A percentile compares a stretch with the other conserved stretches of the same genome.
These are phyloP conservation scores for Lycocorax pyrrhopterus DNA, from an alignment of 2,113 vertebrate species.

Conservation along the genomic window DNA sequence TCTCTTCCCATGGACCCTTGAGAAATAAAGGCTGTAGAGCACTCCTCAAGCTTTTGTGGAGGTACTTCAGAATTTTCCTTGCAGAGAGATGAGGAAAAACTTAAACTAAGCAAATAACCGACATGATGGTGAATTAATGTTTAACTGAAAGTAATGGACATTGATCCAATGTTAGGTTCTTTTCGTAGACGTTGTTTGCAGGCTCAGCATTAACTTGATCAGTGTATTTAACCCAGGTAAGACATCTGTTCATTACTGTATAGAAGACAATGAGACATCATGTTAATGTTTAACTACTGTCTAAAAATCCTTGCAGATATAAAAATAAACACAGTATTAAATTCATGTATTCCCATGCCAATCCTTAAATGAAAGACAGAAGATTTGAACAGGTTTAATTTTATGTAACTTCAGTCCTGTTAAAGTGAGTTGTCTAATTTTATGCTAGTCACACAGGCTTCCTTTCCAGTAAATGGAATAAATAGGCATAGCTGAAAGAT, in stretches of 20 bases:
- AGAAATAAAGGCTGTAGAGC: not conserved
- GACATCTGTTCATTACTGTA: not conserved
- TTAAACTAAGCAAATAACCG: not conserved
- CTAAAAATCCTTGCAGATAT: not conserved
- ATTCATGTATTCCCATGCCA: not conserved
- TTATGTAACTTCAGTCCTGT: not conserved
- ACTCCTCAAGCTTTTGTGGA: not conserved
- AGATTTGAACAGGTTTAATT: slow-evolving; percentile 2
- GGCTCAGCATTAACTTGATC: not conserved
- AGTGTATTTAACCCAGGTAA: not conserved
- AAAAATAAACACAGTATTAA: not conserved
- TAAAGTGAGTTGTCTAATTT: slow-evolving; percentile 36
- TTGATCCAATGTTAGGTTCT: not conserved
- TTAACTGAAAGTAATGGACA: not conserved
- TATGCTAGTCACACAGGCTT: slow-evolving; percentile 39
- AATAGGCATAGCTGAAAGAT: slow-evolving; percentile 51
- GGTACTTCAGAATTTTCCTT: not conserved
- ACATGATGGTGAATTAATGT: not conserved
- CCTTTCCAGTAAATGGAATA: slow-evolving; percentile 38
- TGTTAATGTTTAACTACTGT: not conserved
- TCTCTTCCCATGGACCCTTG: not conserved
- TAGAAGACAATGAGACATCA: not conserved
- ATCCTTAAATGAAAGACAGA: not conserved
- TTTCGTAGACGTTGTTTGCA: not conserved
- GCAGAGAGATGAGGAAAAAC: not conserved